Conservation (phyloP, 1,140 invertebrate genomes). For the Drosophila eugracilis region DNA sequence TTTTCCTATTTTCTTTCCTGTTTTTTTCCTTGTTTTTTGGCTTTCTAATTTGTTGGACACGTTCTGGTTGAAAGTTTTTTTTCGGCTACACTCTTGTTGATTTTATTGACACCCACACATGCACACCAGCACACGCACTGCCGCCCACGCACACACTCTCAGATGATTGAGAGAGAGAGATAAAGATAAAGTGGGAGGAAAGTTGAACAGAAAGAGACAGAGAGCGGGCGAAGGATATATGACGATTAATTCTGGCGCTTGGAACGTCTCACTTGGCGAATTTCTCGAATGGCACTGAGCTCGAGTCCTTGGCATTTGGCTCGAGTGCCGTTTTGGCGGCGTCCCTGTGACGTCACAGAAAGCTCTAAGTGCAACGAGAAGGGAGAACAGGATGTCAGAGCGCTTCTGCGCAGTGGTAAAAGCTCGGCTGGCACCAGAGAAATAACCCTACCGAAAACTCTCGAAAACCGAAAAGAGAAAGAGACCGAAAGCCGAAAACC, state of each 20-base stretch:
- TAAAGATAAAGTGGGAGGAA: not conserved
- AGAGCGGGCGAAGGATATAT: conserved; percentile 1
- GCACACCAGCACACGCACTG: conserved; percentile 18
- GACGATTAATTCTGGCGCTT: conserved; percentile 3
- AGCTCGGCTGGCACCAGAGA: conserved; percentile 36
- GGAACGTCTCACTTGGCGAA: conserved; percentile 66
- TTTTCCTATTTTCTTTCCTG: conserved; percentile 1
- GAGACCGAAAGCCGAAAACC: too few species aligned
- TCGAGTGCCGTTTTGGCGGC: conserved; percentile 45
- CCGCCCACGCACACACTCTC: conserved; percentile 11
- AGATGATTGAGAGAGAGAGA: not conserved
- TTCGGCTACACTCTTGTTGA: conserved; percentile 61
- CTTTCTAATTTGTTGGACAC: conserved; percentile 53
- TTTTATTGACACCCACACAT: conserved; percentile 63
- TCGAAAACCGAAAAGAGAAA: too few species aligned
- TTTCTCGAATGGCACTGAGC: conserved; percentile 69
- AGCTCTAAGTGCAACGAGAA: conserved; percentile 6
- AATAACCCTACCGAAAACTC: conserved; percentile 2
- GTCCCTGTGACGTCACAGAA: conserved; percentile 66
- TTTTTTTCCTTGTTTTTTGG: conserved; percentile 4
- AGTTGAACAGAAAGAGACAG: not conserved
- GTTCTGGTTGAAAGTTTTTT: conserved; percentile 45
- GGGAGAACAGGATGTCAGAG: not conserved
- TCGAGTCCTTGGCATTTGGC: conserved; percentile 74
- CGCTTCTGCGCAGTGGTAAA: conserved; percentile 39